Conservation (phyloP, 2,888 invertebrate species). For the Azorinus chamasolen region DNA sequence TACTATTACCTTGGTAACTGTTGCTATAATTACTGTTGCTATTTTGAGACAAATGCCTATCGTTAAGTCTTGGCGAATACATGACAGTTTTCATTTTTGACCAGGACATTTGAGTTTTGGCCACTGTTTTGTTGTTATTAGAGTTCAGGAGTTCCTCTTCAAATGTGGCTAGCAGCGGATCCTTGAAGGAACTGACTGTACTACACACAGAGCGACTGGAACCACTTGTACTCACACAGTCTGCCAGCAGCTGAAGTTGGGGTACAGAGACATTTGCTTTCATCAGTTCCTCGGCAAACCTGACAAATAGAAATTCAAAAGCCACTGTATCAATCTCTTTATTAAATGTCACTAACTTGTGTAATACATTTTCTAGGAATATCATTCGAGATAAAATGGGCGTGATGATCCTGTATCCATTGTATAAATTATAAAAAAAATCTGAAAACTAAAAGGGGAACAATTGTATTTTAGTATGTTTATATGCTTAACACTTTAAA, state of each 20-base stretch:
- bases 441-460: too few species aligned
- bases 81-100: slow-evolving; percentile 54
- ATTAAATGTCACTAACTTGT: too few species aligned
- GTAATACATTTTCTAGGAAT: too few species aligned
- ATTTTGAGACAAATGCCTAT: slow-evolving; percentile 15
- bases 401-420: too few species aligned
- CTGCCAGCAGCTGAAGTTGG: slow-evolving; percentile 68
- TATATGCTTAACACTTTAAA: too few species aligned
- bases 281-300: slow-evolving; percentile 83
- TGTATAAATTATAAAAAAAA: too few species aligned
- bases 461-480: too few species aligned
- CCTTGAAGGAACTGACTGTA: slow-evolving; percentile 77
- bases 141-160: slow-evolving; percentile 77
- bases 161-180: slow-evolving; percentile 76
- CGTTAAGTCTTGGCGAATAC: slow-evolving; percentile 38
- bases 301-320: too few species aligned
- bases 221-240: slow-evolving; percentile 69
- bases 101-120: slow-evolving; percentile 59
- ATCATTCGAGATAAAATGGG: too few species aligned
- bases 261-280: slow-evolving; percentile 79
- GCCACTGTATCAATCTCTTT: too few species aligned
- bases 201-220: slow-evolving; percentile 77
- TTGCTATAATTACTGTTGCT: slow-evolving; percentile 4
- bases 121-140: slow-evolving; percentile 41
- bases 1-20: slow-evolving; percentile 3